Base-by-base conservation (phyloP, 2,797 vertebrate species). In the Gila robusta region DNA sequence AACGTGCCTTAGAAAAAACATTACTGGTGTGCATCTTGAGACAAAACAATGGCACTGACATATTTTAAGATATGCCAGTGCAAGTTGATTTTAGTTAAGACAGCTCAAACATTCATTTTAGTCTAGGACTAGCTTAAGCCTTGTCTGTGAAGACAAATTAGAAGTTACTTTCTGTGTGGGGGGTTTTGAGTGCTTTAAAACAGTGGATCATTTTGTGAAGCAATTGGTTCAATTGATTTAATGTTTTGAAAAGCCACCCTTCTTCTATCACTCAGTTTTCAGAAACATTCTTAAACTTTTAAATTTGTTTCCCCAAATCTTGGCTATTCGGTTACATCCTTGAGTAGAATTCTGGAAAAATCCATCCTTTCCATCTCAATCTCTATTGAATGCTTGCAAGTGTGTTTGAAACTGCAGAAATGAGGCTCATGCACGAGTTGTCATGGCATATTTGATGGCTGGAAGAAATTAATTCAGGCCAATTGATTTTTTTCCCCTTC, bases 401-500 rank as follows among this genome's bases (percentile, higher is more conserved):
- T 72, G 7, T 47, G 3, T 37, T 69, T 67, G 39, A 62, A 89
- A 44, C 35, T 41, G 11, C 26, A 67, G 78, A 84, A 76, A 87
- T 59, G 79, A 49, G 73, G 23, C 49, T 41, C 32, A 47, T 19
- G 23, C 39, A 59, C 2, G 9, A 54, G 49, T n/a, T 54, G 39
- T 67, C 47, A 47, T 69, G 62, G 44, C 62, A 86, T 64, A 85
- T 79, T 64, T 73, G 64, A 88, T 78, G 59, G n/a, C 54, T 81
- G 47, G 44, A 52, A 37, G 70, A 28, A 87, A 90, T 87, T 47
- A 87, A 89, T 89, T 78, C 80, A 86, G 62, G 23, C n/a, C 64
- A 72, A 83, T 44, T 87, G 44, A 87, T 88, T 81, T 81, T 66
- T 69, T 26, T n/a, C 4, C 35, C 19, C 49, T 66, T 79, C 59